Percentiles rank a stretch among this genome's conserved stretches.
Conservation (phyloP, 2,113 vertebrate genomes). For the Silurus meridionalis region DNA sequence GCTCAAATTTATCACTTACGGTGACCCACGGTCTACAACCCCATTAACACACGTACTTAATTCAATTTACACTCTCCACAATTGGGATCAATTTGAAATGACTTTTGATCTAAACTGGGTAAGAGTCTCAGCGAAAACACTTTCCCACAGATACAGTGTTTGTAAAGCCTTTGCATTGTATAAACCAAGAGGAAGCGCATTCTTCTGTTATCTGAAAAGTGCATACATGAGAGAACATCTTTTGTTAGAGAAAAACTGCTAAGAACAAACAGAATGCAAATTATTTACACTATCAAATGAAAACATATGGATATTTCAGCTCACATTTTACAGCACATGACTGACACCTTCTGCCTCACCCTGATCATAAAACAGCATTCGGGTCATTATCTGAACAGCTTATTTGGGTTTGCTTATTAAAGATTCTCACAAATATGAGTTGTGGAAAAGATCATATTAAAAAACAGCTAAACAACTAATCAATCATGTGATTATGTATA, state of each 20-base stretch:
- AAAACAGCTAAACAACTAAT: background rate
- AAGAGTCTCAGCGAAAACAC: background rate
- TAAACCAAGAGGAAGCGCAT: background rate
- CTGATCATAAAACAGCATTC: background rate
- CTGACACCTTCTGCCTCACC: background rate
- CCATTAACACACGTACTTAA: background rate
- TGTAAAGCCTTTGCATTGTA: background rate
- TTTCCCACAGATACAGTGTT: conserved; percentile 10
- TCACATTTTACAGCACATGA: background rate
- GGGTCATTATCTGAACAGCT: background rate
- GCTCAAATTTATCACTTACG: no score
- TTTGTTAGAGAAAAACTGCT: conserved; percentile 3
- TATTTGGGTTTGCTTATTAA: background rate
- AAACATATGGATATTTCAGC: background rate
- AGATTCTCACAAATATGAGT: background rate
- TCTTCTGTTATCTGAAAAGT: conserved; percentile 2
- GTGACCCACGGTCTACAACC: background rate
- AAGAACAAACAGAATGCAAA: background rate
- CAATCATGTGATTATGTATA: background rate
- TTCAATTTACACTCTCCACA: background rate
- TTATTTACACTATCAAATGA: background rate
- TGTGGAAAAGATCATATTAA: background rate
- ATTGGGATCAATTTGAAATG: background rate
- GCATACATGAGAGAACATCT: background rate
- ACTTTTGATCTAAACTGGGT: conserved; percentile 1